Conservation (phyloP, 2,113 vertebrate species). For the Poicephalus gulielmi region DNA sequence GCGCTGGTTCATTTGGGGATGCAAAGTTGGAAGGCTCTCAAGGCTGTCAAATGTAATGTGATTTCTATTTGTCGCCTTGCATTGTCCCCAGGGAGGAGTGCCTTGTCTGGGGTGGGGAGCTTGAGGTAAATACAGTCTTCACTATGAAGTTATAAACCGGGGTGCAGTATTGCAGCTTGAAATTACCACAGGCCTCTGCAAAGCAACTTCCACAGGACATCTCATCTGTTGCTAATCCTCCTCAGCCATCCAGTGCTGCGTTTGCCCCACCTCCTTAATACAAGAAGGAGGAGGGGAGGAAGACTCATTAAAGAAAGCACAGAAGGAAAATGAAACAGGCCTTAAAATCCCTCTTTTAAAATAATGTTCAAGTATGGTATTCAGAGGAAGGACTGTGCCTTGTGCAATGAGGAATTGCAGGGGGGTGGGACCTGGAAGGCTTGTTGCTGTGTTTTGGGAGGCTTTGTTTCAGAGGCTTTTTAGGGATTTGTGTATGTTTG, state of each 20-base stretch:
- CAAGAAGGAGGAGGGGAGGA: neutral
- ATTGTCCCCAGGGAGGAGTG: neutral
- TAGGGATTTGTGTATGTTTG: neutral
- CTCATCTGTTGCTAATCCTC: conserved; percentile 49
- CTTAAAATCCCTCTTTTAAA: neutral
- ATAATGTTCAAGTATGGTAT: neutral
- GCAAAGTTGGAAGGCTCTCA: neutral
- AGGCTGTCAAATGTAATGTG: neutral
- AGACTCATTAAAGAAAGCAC: neutral
- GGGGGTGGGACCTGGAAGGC: neutral
- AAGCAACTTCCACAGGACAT: neutral
- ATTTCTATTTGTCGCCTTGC: neutral
- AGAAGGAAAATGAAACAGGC: conserved; percentile 37
- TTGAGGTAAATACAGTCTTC: neutral
- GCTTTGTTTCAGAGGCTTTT: neutral
- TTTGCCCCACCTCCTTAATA: conserved; percentile 13
- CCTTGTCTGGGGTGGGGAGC: neutral
- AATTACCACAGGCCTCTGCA: neutral
- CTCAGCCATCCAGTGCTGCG: neutral
- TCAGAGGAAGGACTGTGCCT: neutral
- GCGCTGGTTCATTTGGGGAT: neutral
- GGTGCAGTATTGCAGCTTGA: neutral
- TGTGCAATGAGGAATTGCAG: neutral
- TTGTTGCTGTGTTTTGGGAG: neutral
- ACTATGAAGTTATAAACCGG: neutral